phyloP scores from a whole-genome alignment of 2,888 invertebrate genomes.

The Netelia inedita region DNA sequence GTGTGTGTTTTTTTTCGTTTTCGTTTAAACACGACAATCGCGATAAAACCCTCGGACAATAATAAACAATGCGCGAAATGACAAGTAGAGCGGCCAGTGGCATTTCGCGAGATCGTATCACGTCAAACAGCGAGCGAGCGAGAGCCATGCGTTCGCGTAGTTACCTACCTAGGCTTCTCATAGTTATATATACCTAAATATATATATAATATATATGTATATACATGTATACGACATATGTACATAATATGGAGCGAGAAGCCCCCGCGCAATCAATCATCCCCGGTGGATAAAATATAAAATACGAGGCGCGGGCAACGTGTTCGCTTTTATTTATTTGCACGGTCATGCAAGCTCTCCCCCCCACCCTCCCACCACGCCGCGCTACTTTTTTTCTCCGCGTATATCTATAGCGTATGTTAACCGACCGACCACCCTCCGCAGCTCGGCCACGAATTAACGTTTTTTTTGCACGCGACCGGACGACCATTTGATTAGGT shows the following conservation, averaged over 20 bases:
- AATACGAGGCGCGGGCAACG: slow-evolving; percentile 80
- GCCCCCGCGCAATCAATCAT: slow-evolving; percentile 82
- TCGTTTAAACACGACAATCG: slow-evolving; percentile 74
- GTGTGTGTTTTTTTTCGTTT: slow-evolving; percentile 49
- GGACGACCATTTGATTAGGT: slow-evolving; percentile 79
- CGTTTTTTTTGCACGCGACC: slow-evolving; percentile 83
- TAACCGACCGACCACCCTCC: slow-evolving; percentile 53
- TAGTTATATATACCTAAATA: slow-evolving; percentile 22
- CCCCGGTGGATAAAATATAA: slow-evolving; percentile 83
- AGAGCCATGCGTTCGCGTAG: slow-evolving; percentile 13
- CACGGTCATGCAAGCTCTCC: slow-evolving; percentile 82
- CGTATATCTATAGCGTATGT: slow-evolving; percentile 75
- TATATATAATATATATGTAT: slow-evolving; percentile 27
- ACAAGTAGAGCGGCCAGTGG: slow-evolving; percentile 80
- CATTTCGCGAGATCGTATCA: slow-evolving; percentile 83
- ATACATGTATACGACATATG: slow-evolving; percentile 7
- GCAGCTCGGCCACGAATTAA: slow-evolving; percentile 79
- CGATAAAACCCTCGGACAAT: slow-evolving; percentile 83
- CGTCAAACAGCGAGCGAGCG: slow-evolving; percentile 51
- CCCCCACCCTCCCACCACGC: too few species aligned
- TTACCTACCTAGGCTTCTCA: slow-evolving; percentile 34
- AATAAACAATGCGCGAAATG: slow-evolving; percentile 85
- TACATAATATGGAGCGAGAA: slow-evolving; percentile 47
- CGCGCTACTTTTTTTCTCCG: slow-evolving; percentile 74
- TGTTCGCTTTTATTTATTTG: slow-evolving; percentile 83